phyloP scores from a whole-genome alignment of 1,140 invertebrate genomes.

The Caenorhabditis brenneri region DNA sequence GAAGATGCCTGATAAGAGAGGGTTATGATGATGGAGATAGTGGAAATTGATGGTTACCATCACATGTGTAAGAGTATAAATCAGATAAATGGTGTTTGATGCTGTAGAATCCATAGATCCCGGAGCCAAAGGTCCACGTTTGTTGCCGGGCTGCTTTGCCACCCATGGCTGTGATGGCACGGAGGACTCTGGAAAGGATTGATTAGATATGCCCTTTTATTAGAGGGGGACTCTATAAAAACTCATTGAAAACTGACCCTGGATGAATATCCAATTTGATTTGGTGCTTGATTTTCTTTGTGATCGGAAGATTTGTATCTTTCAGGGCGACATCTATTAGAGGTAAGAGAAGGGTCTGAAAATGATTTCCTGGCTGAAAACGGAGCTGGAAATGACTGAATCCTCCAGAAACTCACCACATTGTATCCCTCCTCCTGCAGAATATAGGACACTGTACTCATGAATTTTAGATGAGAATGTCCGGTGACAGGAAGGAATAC shows the following conservation, averaged over 20 bases:
- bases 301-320: not conserved
- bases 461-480: not conserved
- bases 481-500: not conserved
- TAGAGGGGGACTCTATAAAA: not conserved
- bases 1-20: not conserved
- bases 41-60: not conserved
- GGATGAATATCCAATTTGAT: conserved; percentile 7
- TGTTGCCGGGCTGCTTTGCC: not conserved
- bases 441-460: not conserved
- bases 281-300: not conserved
- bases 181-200: not conserved
- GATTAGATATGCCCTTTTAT: no score
- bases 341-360: not conserved
- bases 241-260: not conserved
- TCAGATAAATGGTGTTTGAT: not conserved
- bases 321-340: not conserved
- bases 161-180: not conserved
- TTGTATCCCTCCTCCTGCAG: conserved; percentile 1
- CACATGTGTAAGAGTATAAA: not conserved
- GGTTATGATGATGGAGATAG: not conserved
- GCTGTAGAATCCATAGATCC: not conserved
- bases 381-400: not conserved
- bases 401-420: conserved; percentile 15
- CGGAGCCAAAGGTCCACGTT: not conserved
- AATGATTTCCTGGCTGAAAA: not conserved